Conservation (phyloP, 2,113 vertebrate genomes). For the Beaufortia kweichowensis region DNA sequence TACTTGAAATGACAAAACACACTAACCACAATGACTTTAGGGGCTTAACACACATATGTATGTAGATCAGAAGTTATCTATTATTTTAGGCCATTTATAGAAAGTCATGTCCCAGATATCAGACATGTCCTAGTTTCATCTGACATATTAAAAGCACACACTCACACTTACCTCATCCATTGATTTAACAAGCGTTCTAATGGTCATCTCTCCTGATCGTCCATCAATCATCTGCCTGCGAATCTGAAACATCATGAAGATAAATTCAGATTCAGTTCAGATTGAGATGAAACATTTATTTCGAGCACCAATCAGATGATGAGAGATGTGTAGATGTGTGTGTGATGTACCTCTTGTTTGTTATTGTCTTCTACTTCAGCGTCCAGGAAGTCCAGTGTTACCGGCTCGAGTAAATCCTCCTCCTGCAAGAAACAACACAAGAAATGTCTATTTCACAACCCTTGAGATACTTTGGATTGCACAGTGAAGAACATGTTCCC, state of each 20-base stretch:
- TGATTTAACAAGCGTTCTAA: slow-evolving; percentile 91
- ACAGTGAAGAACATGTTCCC: no score
- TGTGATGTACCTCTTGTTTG: slow-evolving; percentile 82
- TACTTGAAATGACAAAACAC: no score
- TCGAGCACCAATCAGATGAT: no score
- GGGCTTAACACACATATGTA: neutral
- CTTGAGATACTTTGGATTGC: no score
- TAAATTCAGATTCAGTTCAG: neutral
- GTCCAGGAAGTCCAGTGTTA: slow-evolving; percentile 94
- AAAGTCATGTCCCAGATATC: slow-evolving; percentile 32
- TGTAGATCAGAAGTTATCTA: neutral
- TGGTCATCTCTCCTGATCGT: slow-evolving; percentile 81
- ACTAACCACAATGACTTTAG: neutral
- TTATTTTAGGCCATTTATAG: slow-evolving; percentile 9
- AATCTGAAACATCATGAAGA: slow-evolving; percentile 74
- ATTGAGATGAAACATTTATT: neutral
- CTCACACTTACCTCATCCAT: slow-evolving; percentile 87
- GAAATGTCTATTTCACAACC: no score
- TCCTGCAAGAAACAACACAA: slow-evolving; percentile 71
- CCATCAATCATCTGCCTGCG: slow-evolving; percentile 96
- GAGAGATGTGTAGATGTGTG: no score
- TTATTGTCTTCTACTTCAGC: slow-evolving; percentile 95
- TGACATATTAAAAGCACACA: slow-evolving; percentile 30
- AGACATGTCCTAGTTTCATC: slow-evolving; percentile 27
- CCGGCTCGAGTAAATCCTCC: slow-evolving; percentile 91